Conservation (phyloP, 1,140 invertebrate species). For the Zophobas atratus region DNA sequence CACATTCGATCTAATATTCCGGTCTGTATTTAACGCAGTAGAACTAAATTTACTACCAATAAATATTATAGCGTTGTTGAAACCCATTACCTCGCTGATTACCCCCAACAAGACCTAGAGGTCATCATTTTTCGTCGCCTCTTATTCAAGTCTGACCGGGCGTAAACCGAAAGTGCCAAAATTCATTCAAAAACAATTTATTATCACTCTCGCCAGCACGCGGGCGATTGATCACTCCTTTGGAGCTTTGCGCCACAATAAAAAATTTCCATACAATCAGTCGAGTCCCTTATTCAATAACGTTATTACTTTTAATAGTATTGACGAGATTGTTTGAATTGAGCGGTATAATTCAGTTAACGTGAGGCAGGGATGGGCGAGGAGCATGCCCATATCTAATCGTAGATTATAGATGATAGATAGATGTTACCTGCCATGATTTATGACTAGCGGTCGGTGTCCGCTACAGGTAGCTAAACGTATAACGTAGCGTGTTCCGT, state of each 20-base stretch:
- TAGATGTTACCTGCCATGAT: slow-evolving; percentile 59
- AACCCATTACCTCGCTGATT: too few relatives aligned
- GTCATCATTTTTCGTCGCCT: too few relatives aligned
- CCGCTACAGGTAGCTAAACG: slow-evolving; percentile 44
- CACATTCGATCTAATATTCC: too few relatives aligned
- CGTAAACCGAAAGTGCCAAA: neutral
- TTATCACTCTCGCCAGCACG: neutral
- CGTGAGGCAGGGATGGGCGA: slow-evolving; percentile 48
- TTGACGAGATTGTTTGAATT: slow-evolving; percentile 38
- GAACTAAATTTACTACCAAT: too few relatives aligned
- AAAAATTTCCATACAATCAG: slow-evolving; percentile 24
- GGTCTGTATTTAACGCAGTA: too few relatives aligned
- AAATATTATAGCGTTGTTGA: too few relatives aligned
- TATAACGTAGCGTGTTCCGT: neutral
- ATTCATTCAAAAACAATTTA: neutral
- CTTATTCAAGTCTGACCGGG: too few relatives aligned
- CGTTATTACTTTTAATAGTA: slow-evolving; percentile 22
- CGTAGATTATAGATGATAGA: slow-evolving; percentile 58
- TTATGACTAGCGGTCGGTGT: slow-evolving; percentile 51
- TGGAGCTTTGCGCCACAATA: too few relatives aligned
- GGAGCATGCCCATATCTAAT: slow-evolving; percentile 57
- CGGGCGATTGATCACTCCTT: neutral
- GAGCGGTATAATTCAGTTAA: slow-evolving; percentile 49
- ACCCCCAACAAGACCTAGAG: too few relatives aligned
- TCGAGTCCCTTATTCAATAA: slow-evolving; percentile 16